Evolutionary conservation across 2,113 vertebrate species (phyloP).

Genomic region (Semnornis frantzii): DNA sequence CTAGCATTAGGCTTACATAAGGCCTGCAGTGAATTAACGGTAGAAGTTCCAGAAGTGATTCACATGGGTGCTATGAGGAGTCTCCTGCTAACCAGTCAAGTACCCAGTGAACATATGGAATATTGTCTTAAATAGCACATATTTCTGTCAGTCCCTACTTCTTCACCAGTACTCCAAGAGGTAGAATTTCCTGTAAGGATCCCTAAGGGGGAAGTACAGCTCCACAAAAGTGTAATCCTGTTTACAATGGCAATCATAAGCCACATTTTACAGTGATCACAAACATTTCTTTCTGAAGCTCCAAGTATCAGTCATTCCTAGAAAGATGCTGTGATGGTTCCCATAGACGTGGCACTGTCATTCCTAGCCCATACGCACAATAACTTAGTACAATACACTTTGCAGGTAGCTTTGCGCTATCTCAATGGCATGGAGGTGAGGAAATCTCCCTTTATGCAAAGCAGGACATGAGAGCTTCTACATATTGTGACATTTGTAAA

Average conservation of each 20-base stretch:
- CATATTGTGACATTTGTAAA: not conserved
- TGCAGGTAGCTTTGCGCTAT: not conserved
- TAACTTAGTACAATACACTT: too few species aligned
- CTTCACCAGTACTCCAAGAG: not conserved
- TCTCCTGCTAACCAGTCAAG: not conserved
- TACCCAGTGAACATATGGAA: fast-evolving
- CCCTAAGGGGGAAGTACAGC: constrained; percentile 42
- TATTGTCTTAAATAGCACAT: not conserved
- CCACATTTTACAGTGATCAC: not conserved
- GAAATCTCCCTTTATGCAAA: not conserved
- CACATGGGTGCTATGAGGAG: not conserved
- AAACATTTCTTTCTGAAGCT: not conserved
- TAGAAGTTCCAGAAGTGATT: not conserved
- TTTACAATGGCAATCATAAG: not conserved
- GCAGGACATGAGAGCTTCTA: not conserved
- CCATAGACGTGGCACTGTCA: fast-evolving
- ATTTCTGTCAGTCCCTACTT: not conserved
- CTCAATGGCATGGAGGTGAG: too few species aligned
- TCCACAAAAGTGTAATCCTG: not conserved
- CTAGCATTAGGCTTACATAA: not conserved
- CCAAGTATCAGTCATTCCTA: not conserved
- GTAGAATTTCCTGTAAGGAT: not conserved
- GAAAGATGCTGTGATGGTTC: not conserved
- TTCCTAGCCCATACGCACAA: not conserved
- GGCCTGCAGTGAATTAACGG: fast-evolving